A percentile compares a stretch with the other conserved stretches of the same genome.
Evolutionary conservation across 2,113 vertebrate genomes (phyloP).

Genomic region (Xiphophorus hellerii): DNA sequence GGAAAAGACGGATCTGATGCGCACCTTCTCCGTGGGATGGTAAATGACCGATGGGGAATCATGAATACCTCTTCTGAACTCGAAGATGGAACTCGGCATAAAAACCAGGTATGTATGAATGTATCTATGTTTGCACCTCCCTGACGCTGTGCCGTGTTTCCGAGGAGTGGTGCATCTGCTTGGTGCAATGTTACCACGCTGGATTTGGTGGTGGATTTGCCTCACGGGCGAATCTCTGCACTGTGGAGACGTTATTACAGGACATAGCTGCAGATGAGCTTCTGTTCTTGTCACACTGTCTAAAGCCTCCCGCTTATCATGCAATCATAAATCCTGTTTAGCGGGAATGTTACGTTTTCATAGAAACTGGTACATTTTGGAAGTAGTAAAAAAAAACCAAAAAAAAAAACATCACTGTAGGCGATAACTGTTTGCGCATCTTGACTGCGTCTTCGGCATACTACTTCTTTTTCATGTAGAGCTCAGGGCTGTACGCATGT

Average conservation of each 20-base stretch:
- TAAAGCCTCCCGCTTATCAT: slow-evolving; percentile 39
- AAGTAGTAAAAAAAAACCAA: not conserved
- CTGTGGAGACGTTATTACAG: slow-evolving; percentile 24
- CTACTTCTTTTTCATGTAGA: not conserved
- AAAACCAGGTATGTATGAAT: slow-evolving; percentile 80
- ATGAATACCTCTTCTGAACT: slow-evolving; percentile 87
- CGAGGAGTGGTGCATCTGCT: slow-evolving; percentile 58
- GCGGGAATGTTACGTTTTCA: slow-evolving; percentile 5
- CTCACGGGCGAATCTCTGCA: slow-evolving; percentile 37
- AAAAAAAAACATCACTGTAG: slow-evolving; percentile 8
- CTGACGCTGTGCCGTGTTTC: not conserved
- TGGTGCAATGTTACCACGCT: slow-evolving; percentile 65
- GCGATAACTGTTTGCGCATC: slow-evolving; percentile 28
- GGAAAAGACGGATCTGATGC: slow-evolving; percentile 67
- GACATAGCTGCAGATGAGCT: slow-evolving; percentile 31
- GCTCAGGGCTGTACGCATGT: not conserved
- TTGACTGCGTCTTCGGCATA: slow-evolving; percentile 2
- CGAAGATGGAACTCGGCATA: slow-evolving; percentile 84
- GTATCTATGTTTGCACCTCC: not conserved
- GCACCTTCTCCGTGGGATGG: slow-evolving; percentile 78
- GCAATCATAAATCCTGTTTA: slow-evolving; percentile 6
- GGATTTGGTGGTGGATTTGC: slow-evolving; percentile 44
- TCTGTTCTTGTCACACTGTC: slow-evolving; percentile 53
- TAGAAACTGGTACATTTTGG: not conserved
- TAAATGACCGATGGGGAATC: slow-evolving; percentile 83